A percentile compares a stretch with the other conserved stretches of the same genome.
Conservation (phyloP, 30 jellyfish, hydroid and myxozoan species). For the Mastigias papua region DNA sequence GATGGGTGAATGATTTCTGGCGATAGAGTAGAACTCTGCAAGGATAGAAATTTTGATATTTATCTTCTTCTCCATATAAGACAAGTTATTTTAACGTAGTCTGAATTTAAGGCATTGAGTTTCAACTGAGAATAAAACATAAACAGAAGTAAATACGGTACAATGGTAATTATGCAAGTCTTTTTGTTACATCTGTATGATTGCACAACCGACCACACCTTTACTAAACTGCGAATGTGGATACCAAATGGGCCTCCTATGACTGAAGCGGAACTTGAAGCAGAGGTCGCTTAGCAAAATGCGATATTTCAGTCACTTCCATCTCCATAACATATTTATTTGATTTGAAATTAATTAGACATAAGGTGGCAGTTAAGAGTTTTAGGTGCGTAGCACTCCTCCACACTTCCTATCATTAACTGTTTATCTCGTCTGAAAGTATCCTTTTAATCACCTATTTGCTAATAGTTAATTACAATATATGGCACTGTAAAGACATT, state of each 20-base stretch:
- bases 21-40: too few relatives aligned
- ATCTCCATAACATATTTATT: background rate
- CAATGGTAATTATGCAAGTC: too few relatives aligned
- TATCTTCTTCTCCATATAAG: too few relatives aligned
- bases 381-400: conserved; percentile 48
- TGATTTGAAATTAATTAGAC: background rate
- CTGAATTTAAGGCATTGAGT: too few relatives aligned
- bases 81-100: too few relatives aligned
- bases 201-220: too few relatives aligned
- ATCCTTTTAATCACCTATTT: conserved; percentile 27
- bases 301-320: background rate
- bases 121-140: too few relatives aligned
- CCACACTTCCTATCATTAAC: conserved; percentile 19
- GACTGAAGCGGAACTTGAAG: background rate
- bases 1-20: too few relatives aligned
- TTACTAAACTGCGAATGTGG: too few relatives aligned
- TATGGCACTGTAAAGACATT: background rate
- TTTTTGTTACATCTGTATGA: too few relatives aligned
- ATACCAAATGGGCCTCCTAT: background rate
- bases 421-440: conserved; percentile 5
- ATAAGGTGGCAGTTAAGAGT: background rate
- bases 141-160: too few relatives aligned
- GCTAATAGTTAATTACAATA: background rate
- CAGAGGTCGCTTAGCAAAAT: background rate
- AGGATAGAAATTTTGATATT: too few relatives aligned